Evolutionary conservation across 1,140 invertebrate genomes (phyloP), one percentile per base, ranked within the genome.

Genomic region (Diachasma alloeum): DNA sequence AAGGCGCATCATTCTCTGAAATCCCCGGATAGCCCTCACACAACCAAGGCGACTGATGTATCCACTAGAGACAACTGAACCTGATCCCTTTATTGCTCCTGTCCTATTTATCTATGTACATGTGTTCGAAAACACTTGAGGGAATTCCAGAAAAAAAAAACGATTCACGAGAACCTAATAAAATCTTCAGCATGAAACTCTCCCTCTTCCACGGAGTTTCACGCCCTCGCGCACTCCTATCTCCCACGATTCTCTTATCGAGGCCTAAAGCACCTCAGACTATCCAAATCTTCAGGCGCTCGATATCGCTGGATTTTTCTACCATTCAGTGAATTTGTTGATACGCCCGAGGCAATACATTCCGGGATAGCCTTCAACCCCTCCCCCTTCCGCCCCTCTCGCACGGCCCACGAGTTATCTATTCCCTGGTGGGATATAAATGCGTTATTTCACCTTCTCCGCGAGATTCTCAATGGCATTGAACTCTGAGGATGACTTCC

Each of bases 301-400:
- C 69, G 56, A 72, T 72, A 72, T 67, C 17, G 37, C 69, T 59
- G 37, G 39, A 76, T 72, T 71, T 72, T 63, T 53, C n/a, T 24
- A 37, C 15, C 56, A 59, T 36, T 56, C 39, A 37, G 63, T 53
- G 17, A 75, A 70, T 75, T 56, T 75, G 66, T 75, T 75, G 11
- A 24, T 56, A 48, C 26, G 22, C 56, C 66, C 8, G n/a, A 11
- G 63, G 63, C 66, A 68, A 48, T 75, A 66, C 17, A 66, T 74
- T 44, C 63, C 26, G 4, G 48, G 15, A 19, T 26, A 37, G 36
- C 37, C 13, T 74, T 42, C 37, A 37, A 26, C 22, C 37, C 46
- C 6, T 31, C 31, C 31, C 31, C 31, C 6, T 6, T 31, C 31
- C 31, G 6, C 6, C 31, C 31, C 31, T 6, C 6, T 6, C 31